phyloP scores from a whole-genome alignment of 2,888 invertebrate genomes.

The Meiosimyza platycephala region DNA sequence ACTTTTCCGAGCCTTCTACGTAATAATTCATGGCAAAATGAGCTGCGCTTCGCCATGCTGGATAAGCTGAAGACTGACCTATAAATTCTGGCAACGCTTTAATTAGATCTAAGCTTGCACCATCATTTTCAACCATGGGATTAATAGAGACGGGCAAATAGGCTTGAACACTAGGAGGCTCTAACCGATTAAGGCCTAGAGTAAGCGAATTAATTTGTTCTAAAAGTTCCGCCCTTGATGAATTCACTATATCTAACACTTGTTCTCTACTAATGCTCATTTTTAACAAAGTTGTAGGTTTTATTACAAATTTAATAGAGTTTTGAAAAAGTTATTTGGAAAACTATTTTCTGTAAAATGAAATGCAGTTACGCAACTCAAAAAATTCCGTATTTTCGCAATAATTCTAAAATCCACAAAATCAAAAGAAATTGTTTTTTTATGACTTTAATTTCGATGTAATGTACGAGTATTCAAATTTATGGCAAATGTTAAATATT shows the following conservation, averaged over 20 bases:
- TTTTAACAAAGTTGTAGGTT: neutral
- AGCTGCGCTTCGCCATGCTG: constrained; percentile 33
- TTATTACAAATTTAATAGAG: too few species aligned
- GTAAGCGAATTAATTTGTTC: constrained; percentile 23
- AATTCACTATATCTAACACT: constrained; percentile 25
- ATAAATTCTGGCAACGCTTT: constrained; percentile 29
- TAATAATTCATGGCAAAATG: constrained; percentile 24
- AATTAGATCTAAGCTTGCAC: constrained; percentile 19
- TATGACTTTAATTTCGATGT: too few species aligned
- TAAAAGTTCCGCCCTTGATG: constrained; percentile 20
- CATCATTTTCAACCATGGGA: constrained; percentile 17
- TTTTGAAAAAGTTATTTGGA: too few species aligned
- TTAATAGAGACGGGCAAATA: constrained; percentile 33
- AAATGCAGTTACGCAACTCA: too few species aligned
- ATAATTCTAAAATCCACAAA: too few species aligned
- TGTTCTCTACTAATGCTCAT: constrained; percentile 27
- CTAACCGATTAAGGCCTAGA: constrained; percentile 30
- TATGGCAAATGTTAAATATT: too few species aligned
- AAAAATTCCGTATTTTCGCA: too few species aligned
- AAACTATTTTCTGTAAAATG: too few species aligned
- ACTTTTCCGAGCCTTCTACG: constrained; percentile 31
- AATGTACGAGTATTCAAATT: too few species aligned
- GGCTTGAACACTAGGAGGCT: constrained; percentile 23
- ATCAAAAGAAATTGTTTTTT: too few species aligned
- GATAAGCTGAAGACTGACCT: constrained; percentile 23